These are phyloP conservation scores for Drosophila flavopinicola DNA, from an alignment of 2,888 invertebrate species.

Conservation along the genomic window DNA sequence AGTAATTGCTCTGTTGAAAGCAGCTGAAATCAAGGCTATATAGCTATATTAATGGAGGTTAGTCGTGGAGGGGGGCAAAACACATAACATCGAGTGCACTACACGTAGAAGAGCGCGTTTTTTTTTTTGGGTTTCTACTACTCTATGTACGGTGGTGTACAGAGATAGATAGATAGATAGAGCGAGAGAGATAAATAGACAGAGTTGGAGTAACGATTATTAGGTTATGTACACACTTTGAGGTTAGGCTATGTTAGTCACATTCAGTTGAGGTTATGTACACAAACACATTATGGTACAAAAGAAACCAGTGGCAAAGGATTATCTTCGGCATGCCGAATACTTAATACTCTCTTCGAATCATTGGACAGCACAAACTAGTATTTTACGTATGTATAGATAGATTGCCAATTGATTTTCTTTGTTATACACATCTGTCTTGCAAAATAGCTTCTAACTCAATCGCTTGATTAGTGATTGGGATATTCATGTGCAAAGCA, in stretches of 20 bases:
- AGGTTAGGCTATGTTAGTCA: conserved; percentile 11
- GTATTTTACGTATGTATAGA: too few species aligned
- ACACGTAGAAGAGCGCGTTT: conserved; percentile 17
- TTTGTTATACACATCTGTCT: too few species aligned
- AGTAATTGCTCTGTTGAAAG: conserved; percentile 12
- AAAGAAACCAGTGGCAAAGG: too few species aligned
- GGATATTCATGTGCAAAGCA: too few species aligned
- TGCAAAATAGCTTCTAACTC: too few species aligned
- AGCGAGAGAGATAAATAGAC: not conserved
- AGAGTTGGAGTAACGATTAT: conserved; percentile 1
- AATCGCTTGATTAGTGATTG: too few species aligned
- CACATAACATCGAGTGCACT: not conserved
- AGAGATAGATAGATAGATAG: conserved; percentile 3
- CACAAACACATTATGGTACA: conserved; percentile 5
- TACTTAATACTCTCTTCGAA: too few species aligned
- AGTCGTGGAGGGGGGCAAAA: not conserved
- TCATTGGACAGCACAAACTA: too few species aligned
- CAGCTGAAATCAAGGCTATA: conserved; percentile 15
- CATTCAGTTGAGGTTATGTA: conserved; percentile 24
- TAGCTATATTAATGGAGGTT: not conserved
- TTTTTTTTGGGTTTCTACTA: not conserved
- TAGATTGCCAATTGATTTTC: too few species aligned
- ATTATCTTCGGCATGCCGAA: too few species aligned
- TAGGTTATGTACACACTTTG: conserved; percentile 17
- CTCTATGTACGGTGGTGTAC: conserved; percentile 15